Conservation (phyloP, 2,113 vertebrate genomes). For the Ceuthmochares aereus region DNA sequence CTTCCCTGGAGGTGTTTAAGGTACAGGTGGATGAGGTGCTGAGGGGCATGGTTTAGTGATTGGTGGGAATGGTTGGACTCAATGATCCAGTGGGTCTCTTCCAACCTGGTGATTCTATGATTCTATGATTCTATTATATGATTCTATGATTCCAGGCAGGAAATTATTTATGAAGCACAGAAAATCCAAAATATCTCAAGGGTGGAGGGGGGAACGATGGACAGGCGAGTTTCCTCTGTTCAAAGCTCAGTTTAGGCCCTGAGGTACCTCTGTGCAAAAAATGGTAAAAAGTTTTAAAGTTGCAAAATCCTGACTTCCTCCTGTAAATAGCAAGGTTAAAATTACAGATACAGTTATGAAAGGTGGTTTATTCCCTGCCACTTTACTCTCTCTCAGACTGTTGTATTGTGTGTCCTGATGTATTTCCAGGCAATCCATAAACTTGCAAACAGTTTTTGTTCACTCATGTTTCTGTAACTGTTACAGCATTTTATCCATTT, state of each 20-base stretch:
- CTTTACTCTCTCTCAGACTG: background rate
- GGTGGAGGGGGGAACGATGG: too few species aligned
- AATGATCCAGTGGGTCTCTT: too few species aligned
- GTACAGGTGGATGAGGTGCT: too few species aligned
- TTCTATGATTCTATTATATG: too few species aligned
- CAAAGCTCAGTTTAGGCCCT: background rate
- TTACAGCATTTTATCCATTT: conserved; percentile 58
- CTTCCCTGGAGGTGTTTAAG: too few species aligned
- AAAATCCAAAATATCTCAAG: background rate
- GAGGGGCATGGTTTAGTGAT: too few species aligned
- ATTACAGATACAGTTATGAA: background rate
- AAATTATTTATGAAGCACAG: background rate
- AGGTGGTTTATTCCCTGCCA: background rate
- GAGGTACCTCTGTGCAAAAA: background rate
- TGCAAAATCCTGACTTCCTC: background rate
- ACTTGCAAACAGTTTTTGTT: conserved; percentile 33
- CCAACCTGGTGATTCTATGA: too few species aligned
- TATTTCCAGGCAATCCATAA: background rate
- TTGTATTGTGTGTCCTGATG: background rate
- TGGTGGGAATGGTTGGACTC: too few species aligned
- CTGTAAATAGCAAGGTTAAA: conserved; percentile 7
- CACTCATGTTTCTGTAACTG: conserved; percentile 18
- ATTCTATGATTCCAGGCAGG: too few species aligned
- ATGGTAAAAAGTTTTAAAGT: background rate
- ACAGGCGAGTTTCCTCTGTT: background rate